Evolutionary conservation across 2,113 vertebrate genomes (phyloP), one percentile per base, ranked within the genome.

Genomic region (Spilogale gracilis): DNA sequence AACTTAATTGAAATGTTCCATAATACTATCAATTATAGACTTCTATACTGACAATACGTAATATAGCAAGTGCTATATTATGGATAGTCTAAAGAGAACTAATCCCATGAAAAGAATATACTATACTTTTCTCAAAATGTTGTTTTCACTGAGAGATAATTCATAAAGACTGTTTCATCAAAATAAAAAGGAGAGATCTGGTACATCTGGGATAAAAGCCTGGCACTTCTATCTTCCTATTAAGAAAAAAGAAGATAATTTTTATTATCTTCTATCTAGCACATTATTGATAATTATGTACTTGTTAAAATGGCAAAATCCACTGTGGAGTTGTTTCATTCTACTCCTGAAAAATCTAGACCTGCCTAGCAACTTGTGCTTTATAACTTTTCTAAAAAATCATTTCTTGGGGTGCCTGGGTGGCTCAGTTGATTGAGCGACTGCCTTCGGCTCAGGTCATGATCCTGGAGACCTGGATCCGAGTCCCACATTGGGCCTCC

Each of bases 351-450:
- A 96, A 96, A 94, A 91, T 60, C 43, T 52, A 85, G 32, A 91
- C 25, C n/a, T 43, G 21, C 18, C 38, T n/a, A 92, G 84, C 52
- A 92, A 79, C 32, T 32, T 90, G 32, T 67, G 58, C 76, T 88
- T 78, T 58, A 17, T 60, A 95, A 86, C 79, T 90, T 95, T 84
- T 80, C 48, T 91, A 54, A 88, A 89, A 97, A 95, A n/a, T 20
- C n/a, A 96, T 38, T 38, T 38, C 38, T 38, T 38, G 38, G 38
- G 38, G 38, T 38, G 38, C 38, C 38, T 38, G 38, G 38, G 38
- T 38, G 38, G 38, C 38, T 38, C 38, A 38, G 38, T 38, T 38
- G 38, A 38, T 38, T 38, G 38, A 38, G 38, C 38, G 38, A 38
- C 38, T 38, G 38, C 38, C 38, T 38, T 38, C 38, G 38, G 38